Evolutionary conservation across 2,888 invertebrate species (phyloP).

Genomic region (Diachrysia chrysitis): DNA sequence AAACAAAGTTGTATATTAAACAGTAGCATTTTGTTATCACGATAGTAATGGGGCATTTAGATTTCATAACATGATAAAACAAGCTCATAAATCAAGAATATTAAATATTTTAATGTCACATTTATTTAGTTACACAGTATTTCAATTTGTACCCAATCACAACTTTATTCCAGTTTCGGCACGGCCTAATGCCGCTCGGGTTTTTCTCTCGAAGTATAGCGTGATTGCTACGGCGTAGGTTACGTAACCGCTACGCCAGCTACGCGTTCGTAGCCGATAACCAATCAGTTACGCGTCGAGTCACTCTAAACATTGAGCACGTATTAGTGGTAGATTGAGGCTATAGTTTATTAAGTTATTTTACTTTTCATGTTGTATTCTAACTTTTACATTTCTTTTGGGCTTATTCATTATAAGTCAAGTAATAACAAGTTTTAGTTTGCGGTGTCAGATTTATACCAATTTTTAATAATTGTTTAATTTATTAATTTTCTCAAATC

Average conservation of each 20-base stretch:
- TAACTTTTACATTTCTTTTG: no score
- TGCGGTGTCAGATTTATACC: no score
- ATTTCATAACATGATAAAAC: neutral
- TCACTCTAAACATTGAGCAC: conserved; percentile 4
- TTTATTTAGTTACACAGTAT: neutral
- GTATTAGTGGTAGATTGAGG: neutral
- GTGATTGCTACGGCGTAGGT: conserved; percentile 8
- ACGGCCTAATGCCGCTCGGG: neutral
- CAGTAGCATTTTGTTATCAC: neutral
- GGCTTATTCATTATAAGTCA: no score
- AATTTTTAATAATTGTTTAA: no score
- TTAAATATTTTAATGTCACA: neutral
- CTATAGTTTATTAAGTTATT: conserved; percentile 1
- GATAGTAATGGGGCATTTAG: neutral
- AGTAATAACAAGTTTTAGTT: no score
- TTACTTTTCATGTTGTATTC: no score
- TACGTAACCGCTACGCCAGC: conserved; percentile 6
- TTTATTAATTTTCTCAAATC: no score
- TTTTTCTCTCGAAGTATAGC: neutral
- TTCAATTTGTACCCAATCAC: conserved; percentile 5
- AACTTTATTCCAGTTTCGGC: neutral
- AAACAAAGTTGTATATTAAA: neutral
- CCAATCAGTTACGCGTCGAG: conserved; percentile 7
- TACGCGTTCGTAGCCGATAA: conserved; percentile 8
- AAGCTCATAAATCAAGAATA: neutral